A percentile compares a stretch with the other conserved stretches of the same genome.
phyloP scores from a whole-genome alignment of 1,140 invertebrate genomes.

The Zeugodacus cucurbitae region DNA sequence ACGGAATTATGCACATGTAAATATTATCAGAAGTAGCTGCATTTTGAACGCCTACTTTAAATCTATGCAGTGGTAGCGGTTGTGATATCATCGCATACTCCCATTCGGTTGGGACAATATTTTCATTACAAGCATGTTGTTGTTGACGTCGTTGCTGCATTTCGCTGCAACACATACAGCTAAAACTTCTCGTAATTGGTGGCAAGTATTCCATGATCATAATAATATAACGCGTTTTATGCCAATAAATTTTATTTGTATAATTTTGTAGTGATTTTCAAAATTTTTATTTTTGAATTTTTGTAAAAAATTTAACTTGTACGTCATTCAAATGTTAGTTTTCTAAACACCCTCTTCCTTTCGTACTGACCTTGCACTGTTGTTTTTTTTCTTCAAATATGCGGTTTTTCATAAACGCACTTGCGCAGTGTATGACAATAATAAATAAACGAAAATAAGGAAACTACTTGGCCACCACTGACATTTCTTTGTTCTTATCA shows the following conservation, averaged over 20 bases:
- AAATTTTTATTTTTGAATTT: constrained; percentile 39
- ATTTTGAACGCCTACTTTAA: constrained; percentile 50
- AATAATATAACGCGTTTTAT: not conserved
- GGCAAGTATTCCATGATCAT: constrained; percentile 62
- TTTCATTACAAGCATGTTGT: constrained; percentile 44
- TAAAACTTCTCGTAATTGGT: constrained; percentile 56
- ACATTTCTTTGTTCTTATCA: constrained; percentile 46
- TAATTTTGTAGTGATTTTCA: not conserved
- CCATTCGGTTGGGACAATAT: constrained; percentile 58
- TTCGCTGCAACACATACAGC: constrained; percentile 62
- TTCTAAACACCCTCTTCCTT: not conserved
- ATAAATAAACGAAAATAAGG: not conserved
- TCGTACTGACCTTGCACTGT: not conserved
- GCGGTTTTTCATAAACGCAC: not conserved
- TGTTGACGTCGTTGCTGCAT: constrained; percentile 48
- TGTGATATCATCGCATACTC: constrained; percentile 61
- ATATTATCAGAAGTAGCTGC: not conserved
- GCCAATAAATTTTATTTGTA: no score
- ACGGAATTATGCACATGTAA: not conserved
- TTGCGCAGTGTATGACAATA: constrained; percentile 36
- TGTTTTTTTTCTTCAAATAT: not conserved
- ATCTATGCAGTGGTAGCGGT: constrained; percentile 53
- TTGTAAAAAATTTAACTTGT: not conserved
- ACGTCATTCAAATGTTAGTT: not conserved
- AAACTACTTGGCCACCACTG: constrained; percentile 45